Percentiles rank a stretch among this genome's conserved stretches.
phyloP scores from a whole-genome alignment of 2,888 invertebrate species.

The Tubulanus polymorphus region DNA sequence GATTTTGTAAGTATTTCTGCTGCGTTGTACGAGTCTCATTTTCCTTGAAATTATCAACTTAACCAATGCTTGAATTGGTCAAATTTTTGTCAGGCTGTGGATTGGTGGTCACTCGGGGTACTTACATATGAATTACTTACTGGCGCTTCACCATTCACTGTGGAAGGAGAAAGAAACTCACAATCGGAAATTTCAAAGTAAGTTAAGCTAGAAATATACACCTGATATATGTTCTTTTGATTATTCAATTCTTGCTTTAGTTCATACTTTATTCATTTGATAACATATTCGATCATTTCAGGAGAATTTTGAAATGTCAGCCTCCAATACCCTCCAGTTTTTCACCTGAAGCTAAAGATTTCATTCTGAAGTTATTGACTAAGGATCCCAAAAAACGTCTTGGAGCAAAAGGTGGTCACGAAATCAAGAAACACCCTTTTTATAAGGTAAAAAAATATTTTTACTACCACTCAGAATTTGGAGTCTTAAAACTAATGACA shows the following conservation, averaged over 20 bases:
- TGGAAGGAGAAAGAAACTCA: constrained; percentile 87
- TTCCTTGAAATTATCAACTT: no score
- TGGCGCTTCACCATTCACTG: constrained; percentile 95
- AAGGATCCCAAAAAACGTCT: constrained; percentile 86
- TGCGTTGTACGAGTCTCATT: no score
- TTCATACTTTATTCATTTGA: neutral
- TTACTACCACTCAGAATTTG: no score
- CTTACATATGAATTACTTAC: constrained; percentile 93
- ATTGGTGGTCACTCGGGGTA: constrained; percentile 99
- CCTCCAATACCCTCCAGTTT: constrained; percentile 85
- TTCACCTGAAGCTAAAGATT: constrained; percentile 70
- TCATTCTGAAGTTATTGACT: constrained; percentile 76
- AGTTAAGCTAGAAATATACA: constrained; percentile 13
- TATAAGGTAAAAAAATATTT: constrained; percentile 63
- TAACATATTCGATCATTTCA: constrained; percentile 32
- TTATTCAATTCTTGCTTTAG: neutral
- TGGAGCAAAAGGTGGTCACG: constrained; percentile 76
- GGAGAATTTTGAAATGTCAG: constrained; percentile 79
- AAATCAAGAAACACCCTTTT: constrained; percentile 85
- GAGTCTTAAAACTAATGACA: no score
- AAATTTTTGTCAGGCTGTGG: constrained; percentile 71
- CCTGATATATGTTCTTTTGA: neutral
- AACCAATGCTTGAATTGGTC: neutral
- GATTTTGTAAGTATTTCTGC: constrained; percentile 74
- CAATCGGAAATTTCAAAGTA: constrained; percentile 88